Evolutionary conservation across 2,113 vertebrate species (phyloP), one percentile per base, ranked within the genome.

Genomic region (Ophiodon elongatus): DNA sequence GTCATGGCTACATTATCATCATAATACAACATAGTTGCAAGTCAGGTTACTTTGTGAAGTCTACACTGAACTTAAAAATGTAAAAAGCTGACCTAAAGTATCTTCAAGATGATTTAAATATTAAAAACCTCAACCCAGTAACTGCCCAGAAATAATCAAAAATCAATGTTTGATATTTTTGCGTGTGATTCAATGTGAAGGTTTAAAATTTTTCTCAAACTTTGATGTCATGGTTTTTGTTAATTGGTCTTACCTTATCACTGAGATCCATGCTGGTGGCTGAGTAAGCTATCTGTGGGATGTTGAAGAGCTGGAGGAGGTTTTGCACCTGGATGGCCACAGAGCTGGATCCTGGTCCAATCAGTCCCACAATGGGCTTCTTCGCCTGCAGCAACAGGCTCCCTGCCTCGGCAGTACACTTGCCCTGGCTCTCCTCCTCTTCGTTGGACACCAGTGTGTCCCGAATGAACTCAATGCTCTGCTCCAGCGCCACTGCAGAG

Each of bases 251-350:
- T 56, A 94, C 94, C 95, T 99, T 99, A 93, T 99, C 98, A 0
- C 98, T 99, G 88, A 99, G 94, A 90, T 99, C 98, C 98, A 99
- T 99, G 92, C 98, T 99, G 14, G 98, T 99, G 87, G 98, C 98
- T 1, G 98, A 99, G 92, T 99, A 99, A 74, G 98, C 98, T 79
- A 99, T 99, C 90, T 99, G 98, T 84, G 98, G 98, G 96, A 99
- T 99, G 95, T 99, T 99, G 93, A 99, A 99, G 86, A 99, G 98
- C 89, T 99, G 98, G 25, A 99, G 95, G 79, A 99, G 93, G 82
- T 99, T 99, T 89, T 99, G 98, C 54, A 99, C 98, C 93, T 99
- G 98, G 87, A 99, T 99, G 79, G 98, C 98, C 91, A 99, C 98
- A 0, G 98, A 99, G 89, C 98, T 99, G 85, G 98, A 99, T 4